Evolutionary conservation across 2,113 vertebrate genomes (phyloP).

Genomic region (Xenopus laevis): DNA sequence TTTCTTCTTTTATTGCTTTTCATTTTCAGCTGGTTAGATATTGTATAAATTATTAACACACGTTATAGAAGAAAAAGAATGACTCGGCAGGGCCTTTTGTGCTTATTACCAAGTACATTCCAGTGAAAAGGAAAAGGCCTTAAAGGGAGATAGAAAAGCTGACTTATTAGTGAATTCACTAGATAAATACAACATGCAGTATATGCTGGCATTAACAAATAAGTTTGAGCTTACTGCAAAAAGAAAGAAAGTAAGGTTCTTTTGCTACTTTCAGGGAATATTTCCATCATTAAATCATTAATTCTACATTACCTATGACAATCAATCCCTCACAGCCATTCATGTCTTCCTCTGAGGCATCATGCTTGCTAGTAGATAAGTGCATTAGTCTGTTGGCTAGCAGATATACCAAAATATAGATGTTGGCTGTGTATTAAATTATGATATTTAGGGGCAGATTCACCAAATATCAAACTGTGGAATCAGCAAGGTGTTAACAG

Average conservation of each 20-base stretch:
- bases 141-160: not conserved
- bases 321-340: no score
- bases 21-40: not conserved
- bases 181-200: not conserved
- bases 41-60: not conserved
- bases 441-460: no score
- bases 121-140: not conserved
- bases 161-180: not conserved
- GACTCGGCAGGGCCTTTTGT: not conserved
- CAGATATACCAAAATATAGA: no score
- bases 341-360: not conserved
- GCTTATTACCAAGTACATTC: not conserved
- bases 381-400: not conserved
- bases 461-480: no score
- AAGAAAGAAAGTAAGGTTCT: no score
- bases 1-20: slow-evolving; percentile 1
- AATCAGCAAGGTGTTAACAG: no score
- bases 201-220: not conserved
- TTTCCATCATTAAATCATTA: no score
- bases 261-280: no score
- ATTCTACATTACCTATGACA: no score
- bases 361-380: not conserved
- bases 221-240: no score
- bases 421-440: no score
- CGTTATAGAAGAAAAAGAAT: not conserved